Base-by-base conservation (phyloP, 2,113 vertebrate species). In the Bombycilla garrulus region DNA sequence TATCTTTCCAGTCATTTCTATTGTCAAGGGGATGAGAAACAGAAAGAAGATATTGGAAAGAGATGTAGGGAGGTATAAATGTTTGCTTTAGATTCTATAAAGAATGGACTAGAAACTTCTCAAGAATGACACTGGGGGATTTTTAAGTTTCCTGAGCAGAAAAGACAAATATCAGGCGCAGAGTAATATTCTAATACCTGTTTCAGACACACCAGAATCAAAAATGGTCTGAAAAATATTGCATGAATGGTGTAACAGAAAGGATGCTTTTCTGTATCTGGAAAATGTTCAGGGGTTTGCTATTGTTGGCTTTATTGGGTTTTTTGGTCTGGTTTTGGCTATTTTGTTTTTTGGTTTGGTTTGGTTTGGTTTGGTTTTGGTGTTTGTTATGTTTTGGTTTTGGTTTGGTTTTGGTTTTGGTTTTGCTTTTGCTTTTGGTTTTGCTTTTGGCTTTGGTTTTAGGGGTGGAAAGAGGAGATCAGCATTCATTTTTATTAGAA, bases 91-190 rank as follows among this genome's bases (percentile, higher is more conserved):
- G 23, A 50, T 4, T 70, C 5, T 24, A 2, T 28, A 25, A 61
- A 83, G 53, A 60, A 51, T 0, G 5, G 10, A 12, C 7, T 48
- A 19, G 20, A 48, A 11, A 53, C 9, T 67, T 67, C 44, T 66
- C 15, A 71, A 42, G 7, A 81, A 19, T 10, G 62, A 20, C 4
- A 40, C 3, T 21, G 4, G 5, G 9, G 0, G 0, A 20, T 66
- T 50, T 80, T 33, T 8, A 65, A 29, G 4, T 54, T 82, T 70
- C 15, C 22, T 36, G 36, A 56, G n/a, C 3, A 77, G 19, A 70
- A 86, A 62, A 24, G 0, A 33, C 28, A 58, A 53, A 73, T 57
- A 11, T 56, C 21, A 56, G 9, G 19, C 40, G 70, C 15, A 9
- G 10, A 53, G 22, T 3, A 74, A 36, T 47, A 72, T 71, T 88